Conservation (phyloP, 1,140 invertebrate genomes). For the Drosophila punjabiensis region DNA sequence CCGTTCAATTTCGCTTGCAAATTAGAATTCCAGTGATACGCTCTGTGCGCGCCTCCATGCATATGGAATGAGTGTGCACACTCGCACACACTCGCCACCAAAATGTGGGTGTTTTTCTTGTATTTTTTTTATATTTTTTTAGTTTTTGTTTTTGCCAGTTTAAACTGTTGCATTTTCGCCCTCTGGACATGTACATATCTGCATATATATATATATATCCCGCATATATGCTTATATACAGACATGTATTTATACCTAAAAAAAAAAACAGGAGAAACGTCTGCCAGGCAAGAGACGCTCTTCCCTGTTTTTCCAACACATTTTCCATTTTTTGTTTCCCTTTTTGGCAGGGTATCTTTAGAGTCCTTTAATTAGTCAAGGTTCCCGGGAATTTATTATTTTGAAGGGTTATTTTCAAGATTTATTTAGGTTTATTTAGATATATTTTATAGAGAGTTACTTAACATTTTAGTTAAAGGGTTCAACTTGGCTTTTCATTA, state of each 20-base stretch:
- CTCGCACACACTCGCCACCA: not conserved
- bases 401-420: not conserved
- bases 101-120: slow-evolving; percentile 34
- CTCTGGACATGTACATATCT: slow-evolving; percentile 19
- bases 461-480: too few species aligned
- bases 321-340: slow-evolving; percentile 21
- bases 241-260: slow-evolving; percentile 14
- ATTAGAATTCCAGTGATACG: slow-evolving; percentile 83
- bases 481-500: too few species aligned
- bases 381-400: not conserved
- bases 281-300: slow-evolving; percentile 26
- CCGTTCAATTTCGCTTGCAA: slow-evolving; percentile 83
- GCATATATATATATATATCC: not conserved
- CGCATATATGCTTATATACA: slow-evolving; percentile 4
- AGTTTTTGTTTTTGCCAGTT: slow-evolving; percentile 53
- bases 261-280: not conserved
- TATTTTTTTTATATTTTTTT: slow-evolving; percentile 20
- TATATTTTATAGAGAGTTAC: too few species aligned
- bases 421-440: not conserved
- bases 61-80: slow-evolving; percentile 59
- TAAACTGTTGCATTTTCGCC: slow-evolving; percentile 76
- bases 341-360: not conserved
- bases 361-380: not conserved
- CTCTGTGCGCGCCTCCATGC: slow-evolving; percentile 68
- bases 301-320: slow-evolving; percentile 16